Base-by-base conservation (phyloP, 2,797 vertebrate species). In the Mormyrops attenuatus region DNA sequence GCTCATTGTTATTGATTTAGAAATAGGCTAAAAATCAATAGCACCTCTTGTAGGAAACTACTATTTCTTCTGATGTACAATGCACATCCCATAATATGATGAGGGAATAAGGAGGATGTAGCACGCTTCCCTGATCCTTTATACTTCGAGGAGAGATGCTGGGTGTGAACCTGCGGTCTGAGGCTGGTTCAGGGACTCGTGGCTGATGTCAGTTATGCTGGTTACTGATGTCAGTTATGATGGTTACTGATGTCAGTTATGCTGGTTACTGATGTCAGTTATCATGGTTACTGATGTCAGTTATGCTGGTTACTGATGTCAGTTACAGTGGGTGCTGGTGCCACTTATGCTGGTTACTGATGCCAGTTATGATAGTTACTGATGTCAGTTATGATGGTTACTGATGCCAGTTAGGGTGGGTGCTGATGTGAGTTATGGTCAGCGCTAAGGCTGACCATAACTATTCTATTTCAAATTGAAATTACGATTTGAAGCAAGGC, bases 81-180 rank as follows among this genome's bases (percentile, higher is more conserved):
- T 80, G 73, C 38, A 77, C 69, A 41, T 41, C 73, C 15, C 73
- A 80, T 80, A 80, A 80, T 80, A 80, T 80, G 38, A n/a, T 80
- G 17, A 80, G 38, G 66, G 26, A 80, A 44, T 80, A 80, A 80
- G 73, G 73, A 80, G 73, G 17, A 80, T 38, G 15, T 80, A 44
- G 73, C 17, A n/a, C 7, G 34, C 17, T 17, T 44, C 3, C 38
- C 38, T 7, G 73, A 80, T 41, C 38, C 73, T 80, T 80, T 41
- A 80, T 20, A 41, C 5, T 20, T 38, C 2, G 34, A 41, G 0
- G 5, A 20, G 13, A 17, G 69, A 41, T 7, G 69, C 26, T 69
- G 26, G 26, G 63, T 69, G 2, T 38, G 69, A 77, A 7, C 30
- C 38, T 77, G 69, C 2, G 0, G 34, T 6, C 34, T 77, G 15